Evolutionary conservation across 1,140 invertebrate genomes (phyloP), one percentile per base, ranked within the genome.

Genomic region (Antheraea mylitta): DNA sequence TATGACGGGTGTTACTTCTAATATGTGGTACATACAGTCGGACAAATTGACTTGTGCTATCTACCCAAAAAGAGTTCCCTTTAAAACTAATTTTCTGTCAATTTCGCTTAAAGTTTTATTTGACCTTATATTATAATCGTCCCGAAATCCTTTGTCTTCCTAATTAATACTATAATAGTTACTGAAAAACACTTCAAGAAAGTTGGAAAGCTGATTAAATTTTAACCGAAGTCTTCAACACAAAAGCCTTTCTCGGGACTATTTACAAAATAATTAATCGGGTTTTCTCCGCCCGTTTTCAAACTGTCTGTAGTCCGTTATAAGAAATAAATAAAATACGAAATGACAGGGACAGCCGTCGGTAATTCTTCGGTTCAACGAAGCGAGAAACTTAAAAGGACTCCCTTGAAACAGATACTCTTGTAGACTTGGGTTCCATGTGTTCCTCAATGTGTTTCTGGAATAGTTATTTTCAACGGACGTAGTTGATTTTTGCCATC

Each of bases 311-410:
- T 65, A 30, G 42, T 66, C 58, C 62, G 19, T 53, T 66, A 60
- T 30, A 59, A 69, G 67, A 59, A 38, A 70, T 70, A 67, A 70
- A 67, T 72, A 72, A 72, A 72, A 70, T 67, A 64, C 45, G 58
- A 72, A 69, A 74, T 74, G 66, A 68, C 62, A 67, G 37, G 66
- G 59, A 42, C 59, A 30, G 58, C 45, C 58, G 65, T 22, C 62
- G 48, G 66, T 68, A 74, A 77, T 74, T 71, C 72, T 38, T 64
- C 72, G 72, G 68, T 66, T 72, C 68, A 72, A 42, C 70, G 72
- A 74, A 74, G 68, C 72, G 72, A 19, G 18, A 66, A 74, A 72
- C 66, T 70, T 66, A 75, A 73, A 58, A 73, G 59, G 69, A 76
- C 68, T 48, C 45, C 59, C 60, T 22, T 67, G 38, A 58, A 58